phyloP scores from a whole-genome alignment of 1,140 invertebrate species.

The Drosophila biarmipes region DNA sequence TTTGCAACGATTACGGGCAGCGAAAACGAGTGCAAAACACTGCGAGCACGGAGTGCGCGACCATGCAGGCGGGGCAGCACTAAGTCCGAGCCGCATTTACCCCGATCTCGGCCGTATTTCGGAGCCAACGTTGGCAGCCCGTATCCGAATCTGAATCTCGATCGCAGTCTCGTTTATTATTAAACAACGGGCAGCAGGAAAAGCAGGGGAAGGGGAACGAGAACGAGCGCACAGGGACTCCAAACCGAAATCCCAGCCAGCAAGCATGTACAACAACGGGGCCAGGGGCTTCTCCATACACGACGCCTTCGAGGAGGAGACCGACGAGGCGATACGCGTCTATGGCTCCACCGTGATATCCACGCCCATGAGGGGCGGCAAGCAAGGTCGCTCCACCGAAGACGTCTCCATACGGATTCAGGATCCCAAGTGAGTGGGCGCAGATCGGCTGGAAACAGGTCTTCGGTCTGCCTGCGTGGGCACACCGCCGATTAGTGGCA shows the following conservation, averaged over 20 bases:
- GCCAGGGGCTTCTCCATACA: slow-evolving; percentile 89
- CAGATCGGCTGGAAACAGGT: slow-evolving; percentile 27
- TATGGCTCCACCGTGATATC: slow-evolving; percentile 89
- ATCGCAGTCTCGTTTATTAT: slow-evolving; percentile 40
- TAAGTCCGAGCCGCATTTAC: slow-evolving; percentile 29
- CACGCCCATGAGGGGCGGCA: slow-evolving; percentile 85
- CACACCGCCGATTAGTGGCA: slow-evolving; percentile 32
- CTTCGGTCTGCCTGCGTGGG: slow-evolving; percentile 42
- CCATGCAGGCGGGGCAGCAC: slow-evolving; percentile 43
- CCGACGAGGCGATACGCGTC: slow-evolving; percentile 91
- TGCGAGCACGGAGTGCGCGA: slow-evolving; percentile 31
- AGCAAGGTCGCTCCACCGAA: slow-evolving; percentile 83
- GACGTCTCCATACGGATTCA: slow-evolving; percentile 84
- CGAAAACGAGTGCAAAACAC: slow-evolving; percentile 33
- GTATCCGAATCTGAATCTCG: slow-evolving; percentile 13
- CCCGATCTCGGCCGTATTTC: slow-evolving; percentile 23
- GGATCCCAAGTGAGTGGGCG: slow-evolving; percentile 81
- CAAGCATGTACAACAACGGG: slow-evolving; percentile 76
- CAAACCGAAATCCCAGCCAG: not conserved
- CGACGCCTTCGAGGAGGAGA: slow-evolving; percentile 92
- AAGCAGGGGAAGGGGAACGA: slow-evolving; percentile 31
- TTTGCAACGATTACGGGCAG: slow-evolving; percentile 47
- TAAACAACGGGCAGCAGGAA: slow-evolving; percentile 50
- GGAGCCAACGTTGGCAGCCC: slow-evolving; percentile 60
- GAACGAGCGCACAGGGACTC: not conserved